phyloP scores from a whole-genome alignment of 1,140 invertebrate species.

The Aphidius gifuensis region DNA sequence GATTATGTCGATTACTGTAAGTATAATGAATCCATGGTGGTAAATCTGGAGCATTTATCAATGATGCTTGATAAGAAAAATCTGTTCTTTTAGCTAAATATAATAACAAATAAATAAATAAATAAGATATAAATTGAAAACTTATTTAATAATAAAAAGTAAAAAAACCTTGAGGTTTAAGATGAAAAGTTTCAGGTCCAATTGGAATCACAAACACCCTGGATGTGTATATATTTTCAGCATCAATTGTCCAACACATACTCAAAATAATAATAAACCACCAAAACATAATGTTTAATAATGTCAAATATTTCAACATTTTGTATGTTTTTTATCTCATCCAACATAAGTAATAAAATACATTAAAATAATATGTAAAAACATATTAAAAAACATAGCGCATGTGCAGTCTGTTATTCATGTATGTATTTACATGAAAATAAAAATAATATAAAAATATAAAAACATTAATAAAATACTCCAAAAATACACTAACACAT shows the following conservation, averaged over 20 bases:
- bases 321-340: no score
- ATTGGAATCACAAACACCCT: constrained; percentile 56
- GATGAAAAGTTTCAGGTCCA: constrained; percentile 52
- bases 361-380: background rate
- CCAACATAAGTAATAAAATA: background rate
- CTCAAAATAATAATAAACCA: constrained; percentile 1
- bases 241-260: background rate
- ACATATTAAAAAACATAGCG: background rate
- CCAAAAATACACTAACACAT: no score
- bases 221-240: constrained; percentile 50
- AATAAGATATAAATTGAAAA: background rate
- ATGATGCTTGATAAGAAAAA: constrained; percentile 66
- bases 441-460: no score
- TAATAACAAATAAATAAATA: background rate
- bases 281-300: background rate
- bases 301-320: background rate
- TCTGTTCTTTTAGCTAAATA: constrained; percentile 56
- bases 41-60: constrained; percentile 73
- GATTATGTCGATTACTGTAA: constrained; percentile 70
- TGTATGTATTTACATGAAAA: no score
- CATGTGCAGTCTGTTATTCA: background rate
- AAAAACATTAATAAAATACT: no score
- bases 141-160: background rate
- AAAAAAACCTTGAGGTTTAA: constrained; percentile 43
- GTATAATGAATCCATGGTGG: constrained; percentile 80